A percentile compares a stretch with the other conserved stretches of the same genome.
phyloP scores from a whole-genome alignment of 1,140 invertebrate genomes.

The Oryctes rhinoceros region DNA sequence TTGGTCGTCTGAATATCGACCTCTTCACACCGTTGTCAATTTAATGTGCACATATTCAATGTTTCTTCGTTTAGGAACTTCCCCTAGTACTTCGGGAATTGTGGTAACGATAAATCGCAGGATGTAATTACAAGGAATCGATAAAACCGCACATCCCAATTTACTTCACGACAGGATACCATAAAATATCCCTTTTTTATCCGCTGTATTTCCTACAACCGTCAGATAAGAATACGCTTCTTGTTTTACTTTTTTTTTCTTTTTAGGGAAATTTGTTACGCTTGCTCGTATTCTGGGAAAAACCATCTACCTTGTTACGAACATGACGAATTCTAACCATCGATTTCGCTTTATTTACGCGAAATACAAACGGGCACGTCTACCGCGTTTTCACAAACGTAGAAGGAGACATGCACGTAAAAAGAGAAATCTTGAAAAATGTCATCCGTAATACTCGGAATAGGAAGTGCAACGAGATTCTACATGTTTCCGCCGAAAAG shows the following conservation, averaged over 20 bases:
- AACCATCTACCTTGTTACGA: background rate
- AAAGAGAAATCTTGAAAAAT: background rate
- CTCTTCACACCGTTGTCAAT: background rate
- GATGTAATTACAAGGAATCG: constrained; percentile 5
- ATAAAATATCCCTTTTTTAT: no score
- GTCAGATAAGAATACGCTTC: background rate
- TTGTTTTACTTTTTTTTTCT: background rate
- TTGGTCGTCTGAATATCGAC: background rate
- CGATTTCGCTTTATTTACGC: background rate
- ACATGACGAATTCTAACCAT: background rate
- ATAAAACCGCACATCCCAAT: constrained; percentile 14
- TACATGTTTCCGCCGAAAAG: background rate
- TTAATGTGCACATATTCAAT: background rate
- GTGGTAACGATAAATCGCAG: constrained; percentile 1
- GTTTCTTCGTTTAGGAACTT: background rate
- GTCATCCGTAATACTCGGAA: background rate
- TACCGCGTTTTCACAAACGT: background rate
- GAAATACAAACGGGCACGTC: background rate
- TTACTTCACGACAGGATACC: background rate
- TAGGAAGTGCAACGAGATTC: constrained; percentile 1
- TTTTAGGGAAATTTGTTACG: background rate
- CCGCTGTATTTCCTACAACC: background rate
- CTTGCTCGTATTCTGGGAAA: background rate
- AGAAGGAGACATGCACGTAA: background rate
- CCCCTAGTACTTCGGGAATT: constrained; percentile 20